These are phyloP conservation scores for Cecidostiba fungosa DNA, from an alignment of 2,888 invertebrate genomes.

Conservation along the genomic window DNA sequence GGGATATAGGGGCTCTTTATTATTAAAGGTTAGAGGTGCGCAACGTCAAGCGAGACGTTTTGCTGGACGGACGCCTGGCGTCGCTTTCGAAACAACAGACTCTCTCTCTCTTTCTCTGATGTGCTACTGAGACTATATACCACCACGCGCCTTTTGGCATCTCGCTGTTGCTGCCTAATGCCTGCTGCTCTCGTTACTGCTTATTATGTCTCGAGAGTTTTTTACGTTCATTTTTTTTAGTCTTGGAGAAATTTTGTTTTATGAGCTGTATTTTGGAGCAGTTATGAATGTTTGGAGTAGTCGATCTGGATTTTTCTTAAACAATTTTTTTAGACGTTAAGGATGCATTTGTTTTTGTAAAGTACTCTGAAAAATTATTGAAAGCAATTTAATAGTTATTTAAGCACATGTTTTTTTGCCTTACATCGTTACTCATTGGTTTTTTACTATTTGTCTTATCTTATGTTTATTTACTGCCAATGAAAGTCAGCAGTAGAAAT, in stretches of 20 bases:
- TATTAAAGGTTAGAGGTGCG: conserved; percentile 48
- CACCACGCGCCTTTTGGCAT: conserved; percentile 21
- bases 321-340: too few relatives aligned
- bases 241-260: background rate
- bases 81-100: conserved; percentile 55
- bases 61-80: conserved; percentile 49
- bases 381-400: too few relatives aligned
- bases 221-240: background rate
- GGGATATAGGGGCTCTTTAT: conserved; percentile 8
- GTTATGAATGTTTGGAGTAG: too few relatives aligned
- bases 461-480: background rate
- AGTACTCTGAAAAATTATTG: too few relatives aligned
- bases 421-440: background rate
- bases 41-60: background rate
- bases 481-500: background rate
- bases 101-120: background rate
- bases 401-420: too few relatives aligned
- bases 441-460: background rate
- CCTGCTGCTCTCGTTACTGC: background rate
- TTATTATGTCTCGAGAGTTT: background rate
- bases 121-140: background rate
- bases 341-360: too few relatives aligned
- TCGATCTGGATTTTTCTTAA: too few relatives aligned
- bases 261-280: background rate
- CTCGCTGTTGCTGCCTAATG: background rate